Evolutionary conservation across 2,797 vertebrate genomes (phyloP).

Genomic region (Danio kyathit): DNA sequence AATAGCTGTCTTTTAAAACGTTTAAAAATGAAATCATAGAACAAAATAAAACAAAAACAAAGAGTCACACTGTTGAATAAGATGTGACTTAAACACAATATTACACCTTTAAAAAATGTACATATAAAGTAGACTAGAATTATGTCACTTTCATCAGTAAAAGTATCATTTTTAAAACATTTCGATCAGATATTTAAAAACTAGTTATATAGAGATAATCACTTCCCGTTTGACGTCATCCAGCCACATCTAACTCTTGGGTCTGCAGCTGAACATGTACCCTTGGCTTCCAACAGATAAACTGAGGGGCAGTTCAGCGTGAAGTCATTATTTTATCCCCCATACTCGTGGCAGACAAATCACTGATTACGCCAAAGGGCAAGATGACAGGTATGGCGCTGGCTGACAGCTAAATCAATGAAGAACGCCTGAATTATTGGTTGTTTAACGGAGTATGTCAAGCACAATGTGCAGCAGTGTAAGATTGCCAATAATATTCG

Average conservation of each 20-base stretch:
- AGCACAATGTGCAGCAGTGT: slow-evolving; percentile 56
- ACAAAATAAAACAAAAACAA: no score
- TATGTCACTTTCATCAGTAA: background rate
- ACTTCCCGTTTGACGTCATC: slow-evolving; percentile 11
- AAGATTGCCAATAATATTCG: slow-evolving; percentile 65
- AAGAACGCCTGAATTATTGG: slow-evolving; percentile 62
- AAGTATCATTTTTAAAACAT: background rate
- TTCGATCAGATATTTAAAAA: background rate
- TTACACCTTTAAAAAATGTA: no score
- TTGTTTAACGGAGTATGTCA: slow-evolving; percentile 63
- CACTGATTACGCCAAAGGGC: slow-evolving; percentile 62
- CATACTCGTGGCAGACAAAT: slow-evolving; percentile 55
- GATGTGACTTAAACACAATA: no score
- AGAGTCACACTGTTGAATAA: no score
- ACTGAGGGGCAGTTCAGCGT: slow-evolving; percentile 50
- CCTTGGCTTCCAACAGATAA: slow-evolving; percentile 47
- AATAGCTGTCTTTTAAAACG: no score
- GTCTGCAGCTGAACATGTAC: slow-evolving; percentile 57
- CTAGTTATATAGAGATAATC: background rate
- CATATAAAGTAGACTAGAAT: background rate
- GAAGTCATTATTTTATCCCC: slow-evolving; percentile 54
- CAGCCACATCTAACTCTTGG: slow-evolving; percentile 43
- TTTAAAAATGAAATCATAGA: no score
- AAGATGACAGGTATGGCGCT: slow-evolving; percentile 56
- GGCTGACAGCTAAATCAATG: slow-evolving; percentile 63